Percentiles rank a stretch among this genome's conserved stretches.
Conservation (phyloP, 2,888 invertebrate species). For the Netelia virgata region DNA sequence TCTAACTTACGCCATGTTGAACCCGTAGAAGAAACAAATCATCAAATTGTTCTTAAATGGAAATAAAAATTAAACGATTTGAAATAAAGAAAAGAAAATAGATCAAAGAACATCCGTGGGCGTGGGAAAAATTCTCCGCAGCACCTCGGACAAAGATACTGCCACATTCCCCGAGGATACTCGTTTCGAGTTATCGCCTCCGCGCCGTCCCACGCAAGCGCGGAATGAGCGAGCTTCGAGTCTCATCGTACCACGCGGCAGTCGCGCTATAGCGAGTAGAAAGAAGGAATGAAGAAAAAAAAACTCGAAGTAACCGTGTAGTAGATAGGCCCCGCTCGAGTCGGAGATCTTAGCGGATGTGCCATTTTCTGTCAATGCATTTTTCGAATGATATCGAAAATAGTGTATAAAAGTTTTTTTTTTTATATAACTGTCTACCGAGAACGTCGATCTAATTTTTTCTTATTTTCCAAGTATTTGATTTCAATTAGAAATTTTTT, state of each 20-base stretch:
- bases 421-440: no score
- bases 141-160: slow-evolving; percentile 13
- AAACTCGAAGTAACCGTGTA: background rate
- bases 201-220: slow-evolving; percentile 40
- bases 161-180: slow-evolving; percentile 40
- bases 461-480: no score
- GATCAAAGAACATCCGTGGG: slow-evolving; percentile 31
- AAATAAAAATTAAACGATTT: slow-evolving; percentile 32
- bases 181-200: slow-evolving; percentile 45
- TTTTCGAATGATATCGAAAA: no score
- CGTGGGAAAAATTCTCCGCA: slow-evolving; percentile 41
- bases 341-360: background rate
- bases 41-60: slow-evolving; percentile 25
- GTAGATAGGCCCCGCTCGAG: slow-evolving; percentile 29
- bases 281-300: background rate
- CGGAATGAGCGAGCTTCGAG: slow-evolving; percentile 23
- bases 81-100: background rate
- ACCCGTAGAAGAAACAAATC: slow-evolving; percentile 1
- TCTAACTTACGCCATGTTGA: no score
- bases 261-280: slow-evolving; percentile 23
- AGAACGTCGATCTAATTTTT: no score
- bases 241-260: slow-evolving; percentile 1
- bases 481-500: no score
- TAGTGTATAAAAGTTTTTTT: no score
- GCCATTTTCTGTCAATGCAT: background rate